Base-by-base conservation (phyloP, 1,140 invertebrate genomes). In the Polypedilum pembai region DNA sequence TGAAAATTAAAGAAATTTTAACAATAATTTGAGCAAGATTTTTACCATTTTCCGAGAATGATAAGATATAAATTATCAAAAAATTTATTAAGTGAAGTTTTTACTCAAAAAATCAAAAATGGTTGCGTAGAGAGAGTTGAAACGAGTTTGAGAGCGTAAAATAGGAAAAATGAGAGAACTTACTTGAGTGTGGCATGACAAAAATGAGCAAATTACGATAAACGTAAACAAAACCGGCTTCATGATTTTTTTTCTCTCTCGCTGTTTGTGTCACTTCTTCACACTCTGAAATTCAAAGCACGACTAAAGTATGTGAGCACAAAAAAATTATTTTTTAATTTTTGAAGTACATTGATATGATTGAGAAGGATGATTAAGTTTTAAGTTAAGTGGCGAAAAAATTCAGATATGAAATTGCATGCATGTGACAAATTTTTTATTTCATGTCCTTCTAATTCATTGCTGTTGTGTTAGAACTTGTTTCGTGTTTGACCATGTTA, bases 1-100 rank as follows among this genome's bases (percentile, higher is more conserved):
- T 56, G 1, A 12, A 10, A 12, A 56, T 56, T 56, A 12, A 12
- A 15, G 45, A 12, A 45, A 45, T n/a, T 10, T 56, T 45, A 45
- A 15, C 12, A 56, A n/a, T 4, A 56, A 56, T 56, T n/a, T 56
- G 4, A 15, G 15, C n/a, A n/a, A 56, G 1, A 5, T 0, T 56
- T 56, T 56, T 56, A 56, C 45, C 45, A 56, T 56, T 15, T 56
- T 56, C 12, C 24, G n/a, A 56, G n/a, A 15, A 15, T n/a, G 45
- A 56, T 56, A 56, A 56, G n/a, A n/a, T 45, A 45, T 15, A 8
- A 45, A 45, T 56, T 56, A 56, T 56, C 45, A 56, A 56, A n/a
- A n/a, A n/a, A n/a, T 33, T 56, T 12, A 56, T 56, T 12, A 15
- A 15, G 15, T 56, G n/a, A n/a, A n/a, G n/a, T 56, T 45, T 56